A percentile compares a stretch with the other conserved stretches of the same genome.
Evolutionary conservation across 2,888 invertebrate genomes (phyloP).

Genomic region (Tipula vernalis): DNA sequence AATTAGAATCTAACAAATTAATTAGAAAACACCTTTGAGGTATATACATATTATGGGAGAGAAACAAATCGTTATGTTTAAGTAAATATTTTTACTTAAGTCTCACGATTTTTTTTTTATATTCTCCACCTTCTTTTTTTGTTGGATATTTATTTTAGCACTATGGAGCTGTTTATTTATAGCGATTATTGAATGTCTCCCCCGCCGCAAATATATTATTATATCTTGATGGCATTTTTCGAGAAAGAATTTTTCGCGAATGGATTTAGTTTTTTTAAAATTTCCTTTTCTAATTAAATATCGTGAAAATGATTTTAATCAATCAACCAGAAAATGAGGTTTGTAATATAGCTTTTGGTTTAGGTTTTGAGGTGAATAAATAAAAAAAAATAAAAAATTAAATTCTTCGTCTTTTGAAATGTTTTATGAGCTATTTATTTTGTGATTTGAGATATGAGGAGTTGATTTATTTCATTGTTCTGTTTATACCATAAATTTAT

Average conservation of each 20-base stretch:
- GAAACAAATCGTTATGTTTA: not conserved
- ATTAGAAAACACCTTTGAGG: not conserved
- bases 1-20: conserved; percentile 1
- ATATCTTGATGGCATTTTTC: not conserved
- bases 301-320: not conserved
- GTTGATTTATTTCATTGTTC: not conserved
- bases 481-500: not conserved
- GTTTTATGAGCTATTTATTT: not conserved
- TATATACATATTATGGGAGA: not conserved
- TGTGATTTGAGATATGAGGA: not conserved
- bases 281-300: not conserved
- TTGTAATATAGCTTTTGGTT: not conserved
- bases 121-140: not conserved
- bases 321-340: not conserved
- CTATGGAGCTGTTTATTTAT: not conserved
- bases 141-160: not conserved
- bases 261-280: not conserved
- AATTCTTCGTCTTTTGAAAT: not conserved
- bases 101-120: not conserved
- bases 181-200: not conserved
- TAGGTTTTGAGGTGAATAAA: not conserved
- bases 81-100: not conserved
- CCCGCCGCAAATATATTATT: not conserved
- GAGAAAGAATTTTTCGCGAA: not conserved
- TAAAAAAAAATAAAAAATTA: not conserved